phyloP scores from a whole-genome alignment of 2,888 invertebrate species.

The Pristionchus arcanus region DNA sequence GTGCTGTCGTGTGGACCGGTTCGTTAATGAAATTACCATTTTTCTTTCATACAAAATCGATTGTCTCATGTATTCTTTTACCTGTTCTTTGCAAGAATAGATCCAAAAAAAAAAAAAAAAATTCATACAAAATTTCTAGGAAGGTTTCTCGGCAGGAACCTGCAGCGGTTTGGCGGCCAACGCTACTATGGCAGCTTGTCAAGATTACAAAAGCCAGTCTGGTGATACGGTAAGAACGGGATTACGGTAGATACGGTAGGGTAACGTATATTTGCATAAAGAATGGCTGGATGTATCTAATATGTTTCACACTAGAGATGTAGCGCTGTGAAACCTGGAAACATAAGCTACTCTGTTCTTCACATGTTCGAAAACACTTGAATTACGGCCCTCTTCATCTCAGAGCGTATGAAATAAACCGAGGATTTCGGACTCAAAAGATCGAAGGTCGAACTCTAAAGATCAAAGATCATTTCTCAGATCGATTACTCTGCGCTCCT shows the following conservation, averaged over 20 bases:
- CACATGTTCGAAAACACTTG: too few relatives aligned
- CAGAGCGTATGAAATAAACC: too few relatives aligned
- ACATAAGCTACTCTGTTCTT: too few relatives aligned
- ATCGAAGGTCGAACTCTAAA: too few relatives aligned
- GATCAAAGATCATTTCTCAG: neutral
- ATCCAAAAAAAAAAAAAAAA: neutral
- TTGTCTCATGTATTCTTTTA: too few relatives aligned
- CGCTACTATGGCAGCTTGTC: neutral
- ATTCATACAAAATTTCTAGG: slow-evolving; percentile 21
- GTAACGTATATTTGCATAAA: too few relatives aligned
- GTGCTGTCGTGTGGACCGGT: neutral
- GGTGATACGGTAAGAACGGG: slow-evolving; percentile 51
- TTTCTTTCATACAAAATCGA: too few relatives aligned
- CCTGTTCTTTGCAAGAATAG: too few relatives aligned
- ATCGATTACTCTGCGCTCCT: neutral
- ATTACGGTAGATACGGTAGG: neutral
- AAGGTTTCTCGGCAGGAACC: slow-evolving; percentile 21
- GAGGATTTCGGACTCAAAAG: too few relatives aligned
- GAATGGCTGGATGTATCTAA: too few relatives aligned
- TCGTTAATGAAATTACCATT: neutral
- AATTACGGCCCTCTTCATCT: neutral
- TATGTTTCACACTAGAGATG: neutral
- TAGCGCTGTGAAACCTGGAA: neutral
- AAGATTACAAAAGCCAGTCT: slow-evolving; percentile 47
- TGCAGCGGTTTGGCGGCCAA: neutral